Evolutionary conservation across 1,140 invertebrate species (phyloP).

Genomic region (Pantala flavescens): DNA sequence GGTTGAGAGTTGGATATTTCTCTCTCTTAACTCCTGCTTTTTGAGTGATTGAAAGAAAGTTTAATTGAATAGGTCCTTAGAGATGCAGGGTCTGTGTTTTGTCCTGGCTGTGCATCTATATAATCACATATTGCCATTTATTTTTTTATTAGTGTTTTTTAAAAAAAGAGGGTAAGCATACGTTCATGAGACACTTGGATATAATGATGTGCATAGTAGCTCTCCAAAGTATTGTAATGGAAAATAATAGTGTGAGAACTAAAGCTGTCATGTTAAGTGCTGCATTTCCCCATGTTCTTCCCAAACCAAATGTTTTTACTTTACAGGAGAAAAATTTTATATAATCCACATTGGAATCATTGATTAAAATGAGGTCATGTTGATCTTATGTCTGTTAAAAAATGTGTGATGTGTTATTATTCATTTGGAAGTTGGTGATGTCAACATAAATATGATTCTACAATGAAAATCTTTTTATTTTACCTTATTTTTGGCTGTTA

Average conservation of each 20-base stretch:
- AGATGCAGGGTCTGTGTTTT: not conserved
- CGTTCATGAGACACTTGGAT: not conserved
- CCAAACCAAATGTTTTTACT: not conserved
- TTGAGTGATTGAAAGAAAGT: not conserved
- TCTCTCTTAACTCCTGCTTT: not conserved
- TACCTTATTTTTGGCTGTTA: too few species aligned
- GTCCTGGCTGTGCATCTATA: not conserved
- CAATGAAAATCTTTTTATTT: not conserved
- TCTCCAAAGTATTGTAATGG: not conserved
- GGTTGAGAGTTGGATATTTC: too few species aligned
- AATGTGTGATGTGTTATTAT: not conserved
- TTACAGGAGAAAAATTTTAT: not conserved
- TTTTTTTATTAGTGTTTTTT: not conserved
- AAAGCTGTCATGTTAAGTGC: not conserved
- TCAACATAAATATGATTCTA: not conserved
- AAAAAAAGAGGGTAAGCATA: not conserved
- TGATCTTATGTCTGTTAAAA: conserved; percentile 6
- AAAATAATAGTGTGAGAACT: not conserved
- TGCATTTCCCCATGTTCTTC: conserved; percentile 2
- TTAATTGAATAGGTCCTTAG: not conserved
- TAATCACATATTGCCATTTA: not conserved
- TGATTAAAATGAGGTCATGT: conserved; percentile 7
- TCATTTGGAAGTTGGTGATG: not conserved
- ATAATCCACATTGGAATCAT: conserved; percentile 6
- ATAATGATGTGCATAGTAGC: not conserved